A percentile compares a stretch with the other conserved stretches of the same genome.
phyloP scores from a whole-genome alignment of 2,113 vertebrate species.

The Nesogale talazaci region DNA sequence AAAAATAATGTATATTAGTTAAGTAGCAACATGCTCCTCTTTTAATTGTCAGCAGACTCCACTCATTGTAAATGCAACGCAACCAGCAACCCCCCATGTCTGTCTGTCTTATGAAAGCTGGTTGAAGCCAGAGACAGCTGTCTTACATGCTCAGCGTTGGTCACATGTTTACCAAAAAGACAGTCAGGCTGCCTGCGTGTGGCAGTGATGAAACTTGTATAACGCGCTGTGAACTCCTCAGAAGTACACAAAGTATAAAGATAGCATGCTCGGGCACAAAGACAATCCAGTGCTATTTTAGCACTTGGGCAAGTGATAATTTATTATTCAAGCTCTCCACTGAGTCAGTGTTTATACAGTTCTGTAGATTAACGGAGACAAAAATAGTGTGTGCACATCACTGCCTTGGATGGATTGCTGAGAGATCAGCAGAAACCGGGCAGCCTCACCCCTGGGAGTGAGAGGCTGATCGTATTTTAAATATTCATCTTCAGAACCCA shows the following conservation, averaged over 20 bases:
- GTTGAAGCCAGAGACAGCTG: background rate
- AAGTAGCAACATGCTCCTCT: background rate
- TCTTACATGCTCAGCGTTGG: constrained; percentile 1
- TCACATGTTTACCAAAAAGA: constrained; percentile 51
- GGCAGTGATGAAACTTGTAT: background rate
- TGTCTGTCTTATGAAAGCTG: background rate
- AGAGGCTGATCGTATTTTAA: constrained; percentile 61
- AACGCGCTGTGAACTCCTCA: constrained; percentile 63
- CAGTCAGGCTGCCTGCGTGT: no score
- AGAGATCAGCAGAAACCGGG: constrained; percentile 66
- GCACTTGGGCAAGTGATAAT: constrained; percentile 72
- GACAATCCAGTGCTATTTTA: constrained; percentile 76
- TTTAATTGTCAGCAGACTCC: background rate
- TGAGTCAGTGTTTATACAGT: constrained; percentile 72
- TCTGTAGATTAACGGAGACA: constrained; percentile 64
- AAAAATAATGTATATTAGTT: constrained; percentile 52
- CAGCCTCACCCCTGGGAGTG: background rate
- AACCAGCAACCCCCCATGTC: background rate
- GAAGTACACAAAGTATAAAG: constrained; percentile 78
- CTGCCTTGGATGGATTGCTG: constrained; percentile 52
- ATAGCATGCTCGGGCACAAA: constrained; percentile 66
- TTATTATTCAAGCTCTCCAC: constrained; percentile 66
- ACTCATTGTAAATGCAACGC: constrained; percentile 47
- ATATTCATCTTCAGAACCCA: constrained; percentile 56
- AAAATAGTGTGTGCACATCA: constrained; percentile 70